A percentile compares a stretch with the other conserved stretches of the same genome.
Conservation (phyloP, 2,888 invertebrate genomes). For the Phyto melanocephala region DNA sequence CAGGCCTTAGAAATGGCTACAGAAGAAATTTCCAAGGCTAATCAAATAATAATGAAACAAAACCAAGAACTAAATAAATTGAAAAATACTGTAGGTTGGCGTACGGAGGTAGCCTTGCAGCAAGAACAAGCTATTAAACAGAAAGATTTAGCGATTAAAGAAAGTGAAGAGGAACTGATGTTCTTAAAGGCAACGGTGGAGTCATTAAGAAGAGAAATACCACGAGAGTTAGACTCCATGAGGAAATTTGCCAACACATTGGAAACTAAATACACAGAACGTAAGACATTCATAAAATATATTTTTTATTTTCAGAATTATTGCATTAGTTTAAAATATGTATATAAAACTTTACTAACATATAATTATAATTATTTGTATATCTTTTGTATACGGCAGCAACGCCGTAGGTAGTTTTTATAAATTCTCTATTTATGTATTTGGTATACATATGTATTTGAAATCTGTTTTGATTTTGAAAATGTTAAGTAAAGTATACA, state of each 20-base stretch:
- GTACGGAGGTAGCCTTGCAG: conserved; percentile 76
- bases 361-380: too few relatives aligned
- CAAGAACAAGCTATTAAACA: conserved; percentile 75
- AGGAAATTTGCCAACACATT: conserved; percentile 72
- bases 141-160: conserved; percentile 70
- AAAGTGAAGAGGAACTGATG: conserved; percentile 70
- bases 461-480: too few relatives aligned
- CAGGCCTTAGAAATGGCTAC: conserved; percentile 77
- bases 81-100: conserved; percentile 74
- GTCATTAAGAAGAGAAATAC: conserved; percentile 72
- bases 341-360: too few relatives aligned
- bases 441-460: too few relatives aligned
- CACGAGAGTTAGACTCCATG: conserved; percentile 74
- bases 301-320: too few relatives aligned
- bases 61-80: conserved; percentile 72
- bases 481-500: too few relatives aligned
- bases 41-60: conserved; percentile 77
- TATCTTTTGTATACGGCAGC: too few relatives aligned
- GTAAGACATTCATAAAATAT: conserved; percentile 66
- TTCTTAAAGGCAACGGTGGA: conserved; percentile 70
- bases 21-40: conserved; percentile 78
- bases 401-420: too few relatives aligned
- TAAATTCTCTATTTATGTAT: too few relatives aligned
- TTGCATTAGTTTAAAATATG: too few relatives aligned
- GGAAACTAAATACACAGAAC: conserved; percentile 75